Evolutionary conservation across 2,797 vertebrate genomes (phyloP).

Genomic region (Falco cherrug): DNA sequence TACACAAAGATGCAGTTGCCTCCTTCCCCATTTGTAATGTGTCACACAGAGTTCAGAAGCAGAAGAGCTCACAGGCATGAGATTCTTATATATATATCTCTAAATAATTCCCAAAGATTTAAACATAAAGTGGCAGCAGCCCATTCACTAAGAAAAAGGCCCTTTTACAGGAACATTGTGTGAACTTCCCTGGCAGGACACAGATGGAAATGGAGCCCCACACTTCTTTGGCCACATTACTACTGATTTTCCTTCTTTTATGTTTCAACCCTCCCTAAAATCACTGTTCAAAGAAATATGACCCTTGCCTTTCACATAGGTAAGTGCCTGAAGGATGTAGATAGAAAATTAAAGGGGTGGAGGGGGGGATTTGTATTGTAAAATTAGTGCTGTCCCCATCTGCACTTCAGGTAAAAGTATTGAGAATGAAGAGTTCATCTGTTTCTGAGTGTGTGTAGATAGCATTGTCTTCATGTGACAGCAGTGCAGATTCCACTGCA

Average conservation of each 20-base stretch:
- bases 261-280: background rate
- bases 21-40: background rate
- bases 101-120: background rate
- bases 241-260: background rate
- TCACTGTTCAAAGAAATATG: background rate
- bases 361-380: background rate
- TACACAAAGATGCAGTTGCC: background rate
- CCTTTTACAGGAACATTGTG: background rate
- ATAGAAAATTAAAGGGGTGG: background rate
- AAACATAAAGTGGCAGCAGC: background rate
- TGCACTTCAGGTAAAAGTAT: background rate
- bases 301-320: background rate
- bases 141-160: background rate
- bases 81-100: background rate
- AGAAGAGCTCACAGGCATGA: background rate
- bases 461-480: background rate
- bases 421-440: background rate
- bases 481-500: background rate
- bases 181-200: background rate
- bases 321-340: background rate
- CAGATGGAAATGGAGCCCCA: background rate
- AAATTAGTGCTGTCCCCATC: background rate
- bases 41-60: background rate
- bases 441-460: background rate
- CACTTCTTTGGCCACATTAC: background rate